A percentile compares a stretch with the other conserved stretches of the same genome.
Conservation (phyloP, 2,113 vertebrate genomes). For the Plecturocebus donacophilus region DNA sequence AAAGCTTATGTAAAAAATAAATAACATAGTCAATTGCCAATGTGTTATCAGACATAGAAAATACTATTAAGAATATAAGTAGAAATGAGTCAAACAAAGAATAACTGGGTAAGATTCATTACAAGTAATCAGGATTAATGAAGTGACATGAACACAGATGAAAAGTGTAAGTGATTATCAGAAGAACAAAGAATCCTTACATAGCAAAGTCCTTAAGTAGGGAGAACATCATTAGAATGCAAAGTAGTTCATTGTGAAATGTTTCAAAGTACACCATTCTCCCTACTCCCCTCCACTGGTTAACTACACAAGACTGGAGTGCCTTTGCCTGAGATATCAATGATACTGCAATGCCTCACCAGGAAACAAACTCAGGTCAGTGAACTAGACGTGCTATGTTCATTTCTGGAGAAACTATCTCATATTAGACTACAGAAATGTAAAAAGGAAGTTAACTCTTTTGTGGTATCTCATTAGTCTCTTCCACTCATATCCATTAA, state of each 20-base stretch:
- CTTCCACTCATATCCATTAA: background rate
- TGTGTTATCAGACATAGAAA: background rate
- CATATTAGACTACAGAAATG: background rate
- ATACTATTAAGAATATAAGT: background rate
- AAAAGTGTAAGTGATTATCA: background rate
- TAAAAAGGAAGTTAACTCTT: background rate
- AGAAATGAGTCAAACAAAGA: background rate
- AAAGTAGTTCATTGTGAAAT: background rate
- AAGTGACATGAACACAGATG: background rate
- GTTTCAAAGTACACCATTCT: background rate
- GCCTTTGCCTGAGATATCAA: background rate
- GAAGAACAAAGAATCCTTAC: constrained; percentile 17
- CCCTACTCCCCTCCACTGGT: background rate
- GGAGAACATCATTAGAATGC: background rate
- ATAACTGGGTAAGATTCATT: background rate
- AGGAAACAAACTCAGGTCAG: background rate
- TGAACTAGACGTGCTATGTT: background rate
- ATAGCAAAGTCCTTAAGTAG: background rate
- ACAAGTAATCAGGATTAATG: background rate
- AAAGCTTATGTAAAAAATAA: constrained; percentile 43
- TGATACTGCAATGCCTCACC: background rate
- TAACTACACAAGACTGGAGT: background rate
- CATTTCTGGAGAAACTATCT: background rate
- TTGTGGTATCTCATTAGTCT: background rate
- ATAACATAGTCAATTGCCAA: background rate